Conservation (phyloP, 2,113 vertebrate genomes). For the Tyto alba region DNA sequence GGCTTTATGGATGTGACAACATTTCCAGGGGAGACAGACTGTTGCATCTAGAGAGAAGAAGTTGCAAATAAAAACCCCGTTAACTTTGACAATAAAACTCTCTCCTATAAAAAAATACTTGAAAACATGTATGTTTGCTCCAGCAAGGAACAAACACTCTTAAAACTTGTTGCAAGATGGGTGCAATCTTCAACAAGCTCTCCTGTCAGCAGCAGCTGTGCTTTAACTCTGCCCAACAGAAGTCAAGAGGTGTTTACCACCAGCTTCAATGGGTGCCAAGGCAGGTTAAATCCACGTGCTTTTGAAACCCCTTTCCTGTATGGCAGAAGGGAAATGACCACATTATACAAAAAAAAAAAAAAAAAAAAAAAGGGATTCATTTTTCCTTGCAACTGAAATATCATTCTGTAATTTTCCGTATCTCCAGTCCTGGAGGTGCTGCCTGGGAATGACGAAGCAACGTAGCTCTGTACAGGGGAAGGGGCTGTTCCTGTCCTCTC, state of each 20-base stretch:
- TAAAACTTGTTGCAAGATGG: neutral
- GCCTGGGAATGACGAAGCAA: neutral
- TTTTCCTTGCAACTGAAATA: neutral
- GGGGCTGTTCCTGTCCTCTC: neutral
- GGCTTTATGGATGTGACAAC: neutral
- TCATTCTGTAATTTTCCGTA: neutral
- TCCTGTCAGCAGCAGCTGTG: neutral
- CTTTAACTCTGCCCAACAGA: neutral
- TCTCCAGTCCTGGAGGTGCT: neutral
- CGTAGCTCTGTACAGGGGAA: fast-evolving
- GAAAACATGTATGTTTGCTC: neutral
- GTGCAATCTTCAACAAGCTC: neutral
- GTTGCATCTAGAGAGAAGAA: neutral
- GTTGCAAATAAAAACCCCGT: neutral
- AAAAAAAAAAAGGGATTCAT: fast-evolving
- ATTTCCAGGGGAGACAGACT: neutral
- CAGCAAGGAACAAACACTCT: neutral
- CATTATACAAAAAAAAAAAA: neutral
- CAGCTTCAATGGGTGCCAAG: neutral
- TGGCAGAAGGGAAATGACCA: neutral
- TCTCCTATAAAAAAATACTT: neutral
- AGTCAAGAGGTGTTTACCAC: neutral
- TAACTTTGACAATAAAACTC: neutral
- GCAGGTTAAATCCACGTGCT: neutral
- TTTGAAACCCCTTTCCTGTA: neutral